Evolutionary conservation across 2,113 vertebrate species (phyloP), one percentile per base, ranked within the genome.

Genomic region (Grantiella picta): DNA sequence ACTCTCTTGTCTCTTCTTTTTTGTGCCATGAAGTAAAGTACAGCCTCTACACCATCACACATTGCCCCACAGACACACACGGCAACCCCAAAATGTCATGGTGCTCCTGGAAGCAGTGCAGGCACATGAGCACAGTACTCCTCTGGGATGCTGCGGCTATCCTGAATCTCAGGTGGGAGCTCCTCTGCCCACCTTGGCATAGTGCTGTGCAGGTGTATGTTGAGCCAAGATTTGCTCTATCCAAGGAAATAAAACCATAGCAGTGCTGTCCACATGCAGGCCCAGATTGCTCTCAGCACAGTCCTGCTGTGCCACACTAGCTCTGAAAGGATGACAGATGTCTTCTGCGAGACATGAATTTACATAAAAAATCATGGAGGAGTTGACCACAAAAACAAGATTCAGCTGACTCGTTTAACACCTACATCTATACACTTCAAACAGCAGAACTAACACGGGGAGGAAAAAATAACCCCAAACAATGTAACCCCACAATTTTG

Each of bases 181-280:
- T 71, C 29, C 75, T 82, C 70, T 36, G 13, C 17, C 63, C 49
- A 60, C 25, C 19, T 11, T 1, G 1, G 61, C 61, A 42, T 0
- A 40, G 33, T 9, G 7, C 56, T 0, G 0, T 25, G 38, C 24
- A 45, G 50, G 36, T 0, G 0, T 17, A 16, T 4, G 57, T 19
- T 3, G 1, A 35, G 5, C 18, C 16, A 9, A 64, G 11, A 49
- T 24, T 38, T 38, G 16, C 9, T 70, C 36, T 19, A 28, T 10
- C 23, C 64, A 38, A 64, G 11, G 56, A 56, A 64, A 44, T 27
- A 73, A 63, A 88, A 8, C 19, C 75, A 88, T 53, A 73, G 12
- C 38, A 63, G 15, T 47, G 29, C 3, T 60, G 72, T 81, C 6
- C 18, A 73, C 52, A 24, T 27, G 65, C 25, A 64, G 29, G n/a